Base-by-base conservation (phyloP, 2,113 vertebrate species). In the Cervus canadensis region DNA sequence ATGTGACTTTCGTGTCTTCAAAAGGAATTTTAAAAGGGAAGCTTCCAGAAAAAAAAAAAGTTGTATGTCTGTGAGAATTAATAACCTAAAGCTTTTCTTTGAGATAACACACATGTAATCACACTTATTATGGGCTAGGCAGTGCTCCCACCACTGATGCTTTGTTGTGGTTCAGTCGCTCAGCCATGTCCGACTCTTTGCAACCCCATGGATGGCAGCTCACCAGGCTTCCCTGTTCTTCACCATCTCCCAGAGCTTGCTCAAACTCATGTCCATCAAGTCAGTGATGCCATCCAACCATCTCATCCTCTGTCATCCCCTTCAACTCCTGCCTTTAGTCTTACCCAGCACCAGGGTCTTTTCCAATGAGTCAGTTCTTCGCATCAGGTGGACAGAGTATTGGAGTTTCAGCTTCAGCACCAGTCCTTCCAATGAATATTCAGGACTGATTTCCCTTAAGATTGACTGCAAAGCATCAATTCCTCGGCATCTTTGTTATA, bases 1-100 rank as follows among this genome's bases (percentile, higher is more conserved):
- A 71, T 84, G 33, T 96, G 50, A 11, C 19, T 89, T 86, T 94
- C 4, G 16, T 45, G 17, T 89, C 94, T 94, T 92, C 23, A 57
- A 93, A 93, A 95, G 13, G 52, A 62, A 91, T 33, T 43, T 5
- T 36, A 45, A 86, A 62, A 23, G 26, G n/a, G 56, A 76, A 13
- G 0, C 7, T 23, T 3, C 52, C 0, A 1, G 74, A 91, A 64
- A n/a, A n/a, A 33, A 33, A 64, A n/a, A n/a, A 33, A 64, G 30
- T 64, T 64, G 30, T 8, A 1, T 45, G 50, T n/a, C 45, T 36
- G 12, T 78, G 59, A 50, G 14, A 82, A 16, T 50, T 43, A 33
- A 6, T 7, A n/a, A 11, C 13, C 54, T 3, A 33, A 64, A 36
- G 9, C 2, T 71, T 93, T 71, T 84, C 64, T 59, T 50, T 62